A percentile compares a stretch with the other conserved stretches of the same genome.
Evolutionary conservation across 92 coral and sea anemone species (phyloP).

Genomic region (Palythoa heliodiscus): DNA sequence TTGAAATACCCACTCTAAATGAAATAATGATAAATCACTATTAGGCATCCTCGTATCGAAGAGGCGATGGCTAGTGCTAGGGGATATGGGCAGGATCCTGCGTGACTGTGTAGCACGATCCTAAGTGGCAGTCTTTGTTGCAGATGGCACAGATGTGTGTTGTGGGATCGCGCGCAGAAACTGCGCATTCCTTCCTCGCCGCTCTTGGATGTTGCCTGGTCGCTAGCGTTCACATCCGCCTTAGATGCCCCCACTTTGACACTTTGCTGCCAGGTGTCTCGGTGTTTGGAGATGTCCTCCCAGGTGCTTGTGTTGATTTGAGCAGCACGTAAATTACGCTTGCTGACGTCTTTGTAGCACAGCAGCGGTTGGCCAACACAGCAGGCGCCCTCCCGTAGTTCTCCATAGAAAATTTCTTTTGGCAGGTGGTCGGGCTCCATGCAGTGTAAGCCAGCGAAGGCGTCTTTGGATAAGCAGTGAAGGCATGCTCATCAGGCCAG

Average conservation of each 20-base stretch:
- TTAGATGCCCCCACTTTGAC: no score
- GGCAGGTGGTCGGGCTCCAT: not conserved
- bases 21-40: no score
- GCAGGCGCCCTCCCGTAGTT: not conserved
- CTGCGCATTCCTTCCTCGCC: not conserved
- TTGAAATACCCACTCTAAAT: no score
- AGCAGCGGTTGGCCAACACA: not conserved
- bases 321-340: not conserved
- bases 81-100: not conserved
- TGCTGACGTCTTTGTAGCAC: not conserved
- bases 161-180: not conserved
- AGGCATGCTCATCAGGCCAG: not conserved
- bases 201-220: not conserved
- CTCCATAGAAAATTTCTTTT: not conserved
- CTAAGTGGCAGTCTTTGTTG: not conserved
- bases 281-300: no score
- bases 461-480: not conserved
- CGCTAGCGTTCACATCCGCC: not conserved
- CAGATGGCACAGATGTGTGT: not conserved
- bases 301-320: no score
- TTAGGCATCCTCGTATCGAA: not conserved
- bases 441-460: not conserved
- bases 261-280: no score
- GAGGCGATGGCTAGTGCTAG: not conserved
- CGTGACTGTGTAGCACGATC: not conserved